phyloP scores from a whole-genome alignment of 2,888 invertebrate genomes.

The Oligia strigilis region DNA sequence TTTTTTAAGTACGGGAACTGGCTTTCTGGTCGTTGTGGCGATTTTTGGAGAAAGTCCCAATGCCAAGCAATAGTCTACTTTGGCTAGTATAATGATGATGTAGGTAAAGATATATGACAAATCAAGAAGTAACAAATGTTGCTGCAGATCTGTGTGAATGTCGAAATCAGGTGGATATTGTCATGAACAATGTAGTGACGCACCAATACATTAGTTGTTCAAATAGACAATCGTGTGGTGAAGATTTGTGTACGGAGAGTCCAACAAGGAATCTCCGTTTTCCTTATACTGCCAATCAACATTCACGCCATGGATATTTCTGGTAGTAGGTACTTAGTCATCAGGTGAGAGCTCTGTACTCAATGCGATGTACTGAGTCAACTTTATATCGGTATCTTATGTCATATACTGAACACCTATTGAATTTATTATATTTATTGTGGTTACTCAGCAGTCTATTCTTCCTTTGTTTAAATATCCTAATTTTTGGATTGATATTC shows the following conservation, averaged over 20 bases:
- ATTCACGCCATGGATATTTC: slow-evolving; percentile 36
- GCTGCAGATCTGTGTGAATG: background rate
- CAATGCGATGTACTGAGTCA: slow-evolving; percentile 30
- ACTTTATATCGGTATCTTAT: slow-evolving; percentile 7
- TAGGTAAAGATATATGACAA: background rate
- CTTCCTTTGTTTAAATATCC: background rate
- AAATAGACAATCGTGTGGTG: slow-evolving; percentile 49
- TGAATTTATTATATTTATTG: background rate
- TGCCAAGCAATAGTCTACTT: background rate
- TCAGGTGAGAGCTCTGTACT: slow-evolving; percentile 26
- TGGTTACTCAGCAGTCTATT: background rate
- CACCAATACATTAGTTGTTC: slow-evolving; percentile 48
- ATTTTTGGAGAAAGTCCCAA: background rate
- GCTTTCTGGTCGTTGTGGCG: background rate
- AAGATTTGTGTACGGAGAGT: slow-evolving; percentile 22
- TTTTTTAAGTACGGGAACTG: too few species aligned
- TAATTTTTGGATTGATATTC: background rate
- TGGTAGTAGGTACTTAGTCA: slow-evolving; percentile 37
- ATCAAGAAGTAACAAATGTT: background rate
- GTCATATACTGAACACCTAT: background rate
- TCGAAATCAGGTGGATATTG: background rate
- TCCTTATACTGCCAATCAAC: slow-evolving; percentile 50
- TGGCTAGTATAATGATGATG: background rate
- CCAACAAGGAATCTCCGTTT: slow-evolving; percentile 32
- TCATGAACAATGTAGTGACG: slow-evolving; percentile 18